Percentiles rank a stretch among this genome's conserved stretches.
phyloP scores from a whole-genome alignment of 2,113 vertebrate species.

The Brachionichthys hirsutus region DNA sequence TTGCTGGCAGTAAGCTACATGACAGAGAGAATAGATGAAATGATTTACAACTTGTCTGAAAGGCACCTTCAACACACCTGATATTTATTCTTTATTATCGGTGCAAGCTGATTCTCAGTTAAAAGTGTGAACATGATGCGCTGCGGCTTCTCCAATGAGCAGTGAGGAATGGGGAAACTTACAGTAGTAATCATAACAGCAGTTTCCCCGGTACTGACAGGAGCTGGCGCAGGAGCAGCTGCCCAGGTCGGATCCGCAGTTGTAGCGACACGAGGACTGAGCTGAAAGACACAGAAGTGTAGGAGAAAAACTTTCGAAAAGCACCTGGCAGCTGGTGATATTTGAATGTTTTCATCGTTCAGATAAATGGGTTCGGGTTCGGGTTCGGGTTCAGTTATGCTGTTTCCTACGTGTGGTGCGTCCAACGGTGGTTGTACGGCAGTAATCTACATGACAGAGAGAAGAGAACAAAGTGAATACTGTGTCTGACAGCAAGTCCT shows the following conservation, averaged over 20 bases:
- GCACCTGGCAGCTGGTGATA: no score
- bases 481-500: background rate
- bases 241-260: slow-evolving; percentile 22
- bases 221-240: slow-evolving; percentile 59
- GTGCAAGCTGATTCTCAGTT: background rate
- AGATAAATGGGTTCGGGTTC: no score
- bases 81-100: no score
- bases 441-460: slow-evolving; percentile 15
- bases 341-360: no score
- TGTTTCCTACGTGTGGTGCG: no score
- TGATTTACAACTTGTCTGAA: background rate
- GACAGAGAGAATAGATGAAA: background rate
- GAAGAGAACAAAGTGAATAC: background rate
- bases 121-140: background rate
- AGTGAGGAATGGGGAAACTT: slow-evolving; percentile 2
- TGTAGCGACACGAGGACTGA: slow-evolving; percentile 44
- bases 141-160: background rate
- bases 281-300: background rate
- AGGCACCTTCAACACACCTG: no score
- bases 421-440: background rate
- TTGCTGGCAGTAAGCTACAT: background rate
- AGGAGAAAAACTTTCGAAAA: no score
- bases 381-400: no score
- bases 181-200: slow-evolving; percentile 60
- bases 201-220: slow-evolving; percentile 56